phyloP scores from a whole-genome alignment of 2,797 vertebrate genomes.

The Megalops cyprinoides region DNA sequence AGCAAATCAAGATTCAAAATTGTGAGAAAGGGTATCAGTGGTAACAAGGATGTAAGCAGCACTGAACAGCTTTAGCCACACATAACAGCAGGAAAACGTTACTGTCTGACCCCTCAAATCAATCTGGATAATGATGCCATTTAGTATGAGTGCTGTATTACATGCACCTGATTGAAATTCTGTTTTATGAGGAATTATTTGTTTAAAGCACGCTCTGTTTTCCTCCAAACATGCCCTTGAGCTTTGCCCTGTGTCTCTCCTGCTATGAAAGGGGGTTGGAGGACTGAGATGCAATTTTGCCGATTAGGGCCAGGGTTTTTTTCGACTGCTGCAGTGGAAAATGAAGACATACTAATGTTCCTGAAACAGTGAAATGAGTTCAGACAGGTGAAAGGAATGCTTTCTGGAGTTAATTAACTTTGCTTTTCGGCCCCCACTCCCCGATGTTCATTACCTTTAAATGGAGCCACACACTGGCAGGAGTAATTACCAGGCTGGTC shows the following conservation, averaged over 20 bases:
- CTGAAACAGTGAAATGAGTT: conserved; percentile 68
- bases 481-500: conserved; percentile 87
- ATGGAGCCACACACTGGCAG: conserved; percentile 83
- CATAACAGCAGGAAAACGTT: background rate
- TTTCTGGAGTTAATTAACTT: conserved; percentile 86
- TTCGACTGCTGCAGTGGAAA: conserved; percentile 54
- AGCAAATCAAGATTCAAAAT: background rate
- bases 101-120: conserved; percentile 42
- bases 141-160: conserved; percentile 39
- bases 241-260: background rate
- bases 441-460: conserved; percentile 88
- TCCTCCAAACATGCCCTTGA: conserved; percentile 35
- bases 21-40: background rate
- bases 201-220: conserved; percentile 31
- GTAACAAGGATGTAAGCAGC: background rate
- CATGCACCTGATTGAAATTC: conserved; percentile 35
- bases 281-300: conserved; percentile 7
- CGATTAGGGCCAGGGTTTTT: conserved; percentile 41
- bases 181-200: conserved; percentile 29
- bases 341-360: conserved; percentile 69
- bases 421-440: conserved; percentile 66
- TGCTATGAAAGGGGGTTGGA: conserved; percentile 1
- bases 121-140: conserved; percentile 47
- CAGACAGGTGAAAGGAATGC: conserved; percentile 80
- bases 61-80: background rate